Evolutionary conservation across 2,113 vertebrate genomes (phyloP).

Genomic region (Pachycephala philippinensis): DNA sequence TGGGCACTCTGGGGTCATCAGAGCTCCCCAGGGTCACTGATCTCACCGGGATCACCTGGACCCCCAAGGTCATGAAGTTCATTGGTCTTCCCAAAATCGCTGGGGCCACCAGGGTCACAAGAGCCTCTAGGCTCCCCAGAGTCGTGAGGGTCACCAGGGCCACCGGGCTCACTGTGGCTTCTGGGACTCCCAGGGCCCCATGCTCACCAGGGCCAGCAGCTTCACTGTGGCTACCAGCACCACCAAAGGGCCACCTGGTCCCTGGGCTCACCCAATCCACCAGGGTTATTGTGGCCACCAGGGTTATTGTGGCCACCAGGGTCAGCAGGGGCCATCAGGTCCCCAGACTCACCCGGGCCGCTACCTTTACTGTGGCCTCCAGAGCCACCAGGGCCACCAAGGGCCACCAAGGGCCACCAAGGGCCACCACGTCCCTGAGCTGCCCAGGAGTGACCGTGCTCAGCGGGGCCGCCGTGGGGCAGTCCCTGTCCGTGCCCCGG

Average conservation of each 20-base stretch:
- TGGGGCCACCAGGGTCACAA: neutral
- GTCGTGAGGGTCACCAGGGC: neutral
- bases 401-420: neutral
- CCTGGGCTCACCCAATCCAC: neutral
- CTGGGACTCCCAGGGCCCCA: neutral
- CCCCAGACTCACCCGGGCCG: neutral
- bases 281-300: neutral
- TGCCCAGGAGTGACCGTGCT: neutral
- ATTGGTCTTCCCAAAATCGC: neutral
- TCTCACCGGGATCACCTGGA: too few species aligned
- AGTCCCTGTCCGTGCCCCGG: neutral
- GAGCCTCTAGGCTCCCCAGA: neutral
- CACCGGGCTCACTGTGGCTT: neutral
- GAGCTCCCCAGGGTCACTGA: neutral
- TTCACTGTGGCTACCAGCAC: neutral
- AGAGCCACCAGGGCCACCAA: too few species aligned
- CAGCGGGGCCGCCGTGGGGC: accelerated
- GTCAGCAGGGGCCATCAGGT: neutral
- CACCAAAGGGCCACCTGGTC: too few species aligned
- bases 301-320: neutral
- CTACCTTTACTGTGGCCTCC: neutral
- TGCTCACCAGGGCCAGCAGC: neutral
- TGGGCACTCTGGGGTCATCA: neutral
- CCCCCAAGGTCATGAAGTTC: neutral
- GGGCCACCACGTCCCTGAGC: neutral